Conservation (phyloP, 2,888 invertebrate genomes). For the Ichneumoninae sp. region DNA sequence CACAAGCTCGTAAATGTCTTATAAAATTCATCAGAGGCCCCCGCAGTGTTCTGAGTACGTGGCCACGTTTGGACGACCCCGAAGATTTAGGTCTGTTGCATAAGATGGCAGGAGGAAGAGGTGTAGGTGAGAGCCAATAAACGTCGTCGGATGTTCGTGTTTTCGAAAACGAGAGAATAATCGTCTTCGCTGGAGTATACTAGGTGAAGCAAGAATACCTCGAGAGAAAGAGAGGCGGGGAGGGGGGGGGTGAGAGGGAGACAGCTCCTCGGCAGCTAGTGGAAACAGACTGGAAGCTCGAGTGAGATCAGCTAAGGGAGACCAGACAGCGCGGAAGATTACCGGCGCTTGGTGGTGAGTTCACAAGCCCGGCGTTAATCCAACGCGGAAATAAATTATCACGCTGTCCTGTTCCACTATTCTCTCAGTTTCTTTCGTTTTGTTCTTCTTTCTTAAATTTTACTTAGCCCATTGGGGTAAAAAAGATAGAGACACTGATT, state of each 20-base stretch:
- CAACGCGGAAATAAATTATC: slow-evolving; percentile 66
- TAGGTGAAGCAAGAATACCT: slow-evolving; percentile 44
- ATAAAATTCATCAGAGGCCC: slow-evolving; percentile 57
- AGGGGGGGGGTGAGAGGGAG: slow-evolving; percentile 4
- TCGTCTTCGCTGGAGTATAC: slow-evolving; percentile 38
- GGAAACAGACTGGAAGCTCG: slow-evolving; percentile 57
- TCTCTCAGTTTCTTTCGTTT: slow-evolving; percentile 48
- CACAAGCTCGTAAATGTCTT: slow-evolving; percentile 58
- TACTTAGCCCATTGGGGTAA: slow-evolving; percentile 27
- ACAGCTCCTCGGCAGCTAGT: slow-evolving; percentile 46
- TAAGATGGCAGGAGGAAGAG: slow-evolving; percentile 25
- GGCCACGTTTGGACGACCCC: background rate
- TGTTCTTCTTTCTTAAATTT: slow-evolving; percentile 55
- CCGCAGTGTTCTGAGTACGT: slow-evolving; percentile 13
- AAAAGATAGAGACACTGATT: background rate
- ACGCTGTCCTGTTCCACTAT: slow-evolving; percentile 53
- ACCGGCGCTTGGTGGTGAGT: slow-evolving; percentile 57
- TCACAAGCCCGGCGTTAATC: slow-evolving; percentile 58
- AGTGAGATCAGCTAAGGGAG: slow-evolving; percentile 62
- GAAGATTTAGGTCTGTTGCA: slow-evolving; percentile 42
- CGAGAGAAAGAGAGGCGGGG: slow-evolving; percentile 24
- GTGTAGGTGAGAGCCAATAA: slow-evolving; percentile 46
- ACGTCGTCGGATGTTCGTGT: slow-evolving; percentile 56
- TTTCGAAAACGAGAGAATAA: slow-evolving; percentile 64
- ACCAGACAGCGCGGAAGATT: slow-evolving; percentile 71